Conservation (phyloP, 2,113 vertebrate species). For the Pelusios castaneus region DNA sequence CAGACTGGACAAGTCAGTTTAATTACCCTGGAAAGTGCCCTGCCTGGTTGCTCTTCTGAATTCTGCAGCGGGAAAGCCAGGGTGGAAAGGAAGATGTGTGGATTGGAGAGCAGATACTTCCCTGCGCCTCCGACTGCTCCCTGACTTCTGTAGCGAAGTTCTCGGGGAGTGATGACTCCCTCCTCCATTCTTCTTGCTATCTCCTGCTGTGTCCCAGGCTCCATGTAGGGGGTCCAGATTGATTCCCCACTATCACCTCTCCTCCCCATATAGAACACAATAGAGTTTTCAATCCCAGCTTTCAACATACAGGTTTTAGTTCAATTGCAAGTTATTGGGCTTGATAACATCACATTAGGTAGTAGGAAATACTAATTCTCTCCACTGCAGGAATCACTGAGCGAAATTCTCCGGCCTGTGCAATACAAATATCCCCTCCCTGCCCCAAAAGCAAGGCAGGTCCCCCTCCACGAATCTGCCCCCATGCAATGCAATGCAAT, state of each 20-base stretch:
- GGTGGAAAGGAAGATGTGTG: not conserved
- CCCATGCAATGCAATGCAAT: too few relatives aligned
- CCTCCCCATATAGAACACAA: not conserved
- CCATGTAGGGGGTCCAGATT: not conserved
- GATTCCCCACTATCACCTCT: not conserved
- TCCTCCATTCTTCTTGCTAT: not conserved
- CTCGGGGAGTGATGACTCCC: not conserved
- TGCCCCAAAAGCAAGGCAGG: too few relatives aligned
- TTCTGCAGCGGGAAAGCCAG: not conserved
- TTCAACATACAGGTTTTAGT: not conserved
- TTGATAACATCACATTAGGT: not conserved
- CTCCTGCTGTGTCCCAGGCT: too few relatives aligned
- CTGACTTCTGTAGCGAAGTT: not conserved
- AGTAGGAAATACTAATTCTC: not conserved
- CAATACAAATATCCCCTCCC: too few relatives aligned
- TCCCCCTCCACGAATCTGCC: too few relatives aligned
- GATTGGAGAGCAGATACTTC: not conserved
- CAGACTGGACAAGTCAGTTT: not conserved
- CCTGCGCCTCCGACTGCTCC: not conserved
- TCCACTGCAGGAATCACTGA: not conserved
- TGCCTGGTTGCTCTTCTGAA: not conserved
- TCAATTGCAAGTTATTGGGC: not conserved
- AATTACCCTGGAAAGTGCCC: not conserved
- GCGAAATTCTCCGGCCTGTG: not conserved
- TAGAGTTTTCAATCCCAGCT: not conserved